A percentile compares a stretch with the other conserved stretches of the same genome.
These are phyloP conservation scores for Triplophysa rosa DNA, from an alignment of 2,113 vertebrate genomes.

Conservation along the genomic window DNA sequence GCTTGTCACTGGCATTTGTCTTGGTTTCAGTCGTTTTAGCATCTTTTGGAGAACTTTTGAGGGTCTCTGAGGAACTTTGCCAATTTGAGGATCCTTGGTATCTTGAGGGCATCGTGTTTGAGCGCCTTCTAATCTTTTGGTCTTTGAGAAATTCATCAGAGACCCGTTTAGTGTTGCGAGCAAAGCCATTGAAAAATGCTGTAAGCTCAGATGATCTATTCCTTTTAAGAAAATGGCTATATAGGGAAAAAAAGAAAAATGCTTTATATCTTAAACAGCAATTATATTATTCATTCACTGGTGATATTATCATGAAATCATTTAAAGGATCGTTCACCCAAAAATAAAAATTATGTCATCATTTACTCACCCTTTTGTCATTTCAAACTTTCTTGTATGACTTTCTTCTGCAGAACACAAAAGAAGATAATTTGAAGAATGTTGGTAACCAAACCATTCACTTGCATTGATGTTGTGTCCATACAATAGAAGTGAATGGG, in stretches of 20 bases:
- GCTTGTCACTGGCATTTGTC: conserved; percentile 40
- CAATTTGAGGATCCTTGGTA: conserved; percentile 43
- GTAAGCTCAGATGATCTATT: conserved; percentile 71
- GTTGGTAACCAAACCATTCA: no score
- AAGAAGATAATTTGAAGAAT: no score
- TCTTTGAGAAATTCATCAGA: conserved; percentile 73
- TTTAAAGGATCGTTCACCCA: neutral
- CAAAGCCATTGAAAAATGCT: conserved; percentile 65
- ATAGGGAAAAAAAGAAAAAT: conserved; percentile 27
- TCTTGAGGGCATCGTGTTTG: conserved; percentile 61
- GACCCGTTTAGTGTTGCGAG: conserved; percentile 63
- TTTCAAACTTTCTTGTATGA: no score
- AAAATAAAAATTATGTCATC: no score
- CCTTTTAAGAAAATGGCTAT: conserved; percentile 77
- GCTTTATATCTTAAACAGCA: neutral
- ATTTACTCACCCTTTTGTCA: no score
- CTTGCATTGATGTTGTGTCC: no score
- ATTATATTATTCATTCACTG: neutral
- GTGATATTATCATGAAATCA: neutral
- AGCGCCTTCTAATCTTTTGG: conserved; percentile 66
- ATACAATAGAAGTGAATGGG: no score
- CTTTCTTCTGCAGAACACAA: no score
- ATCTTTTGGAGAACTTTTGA: conserved; percentile 34
- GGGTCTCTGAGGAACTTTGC: conserved; percentile 60
- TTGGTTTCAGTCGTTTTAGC: conserved; percentile 61